phyloP scores from a whole-genome alignment of 1,140 invertebrate species.

The Diorhabda elongata region DNA sequence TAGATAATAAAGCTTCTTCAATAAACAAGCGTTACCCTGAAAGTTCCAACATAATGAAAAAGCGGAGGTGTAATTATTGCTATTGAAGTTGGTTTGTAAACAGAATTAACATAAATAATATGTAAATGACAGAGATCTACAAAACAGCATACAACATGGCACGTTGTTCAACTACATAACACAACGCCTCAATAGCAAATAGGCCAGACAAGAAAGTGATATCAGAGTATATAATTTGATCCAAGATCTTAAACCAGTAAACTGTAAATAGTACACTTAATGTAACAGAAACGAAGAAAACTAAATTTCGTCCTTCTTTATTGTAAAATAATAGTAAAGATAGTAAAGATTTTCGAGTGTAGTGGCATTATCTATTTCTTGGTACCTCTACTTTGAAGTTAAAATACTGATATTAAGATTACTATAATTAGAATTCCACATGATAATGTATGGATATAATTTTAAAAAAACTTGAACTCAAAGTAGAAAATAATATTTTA shows the following conservation, averaged over 20 bases:
- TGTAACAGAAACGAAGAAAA: background rate
- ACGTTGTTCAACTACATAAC: background rate
- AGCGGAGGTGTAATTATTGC: background rate
- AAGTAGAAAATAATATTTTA: no score
- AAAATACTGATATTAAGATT: no score
- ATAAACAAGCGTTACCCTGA: no score
- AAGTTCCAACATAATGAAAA: background rate
- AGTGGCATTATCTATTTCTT: no score
- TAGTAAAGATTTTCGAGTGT: no score
- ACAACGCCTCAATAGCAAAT: background rate
- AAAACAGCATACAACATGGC: background rate
- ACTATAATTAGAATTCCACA: no score
- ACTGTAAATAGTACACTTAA: background rate
- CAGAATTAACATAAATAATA: background rate
- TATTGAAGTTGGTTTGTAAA: conserved; percentile 2
- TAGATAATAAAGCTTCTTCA: no score
- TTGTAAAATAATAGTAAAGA: no score
- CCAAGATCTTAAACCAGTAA: background rate
- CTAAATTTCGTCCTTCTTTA: no score
- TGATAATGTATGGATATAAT: no score
- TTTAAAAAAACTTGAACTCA: no score
- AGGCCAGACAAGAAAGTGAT: background rate
- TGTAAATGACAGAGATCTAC: background rate
- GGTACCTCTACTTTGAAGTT: no score
- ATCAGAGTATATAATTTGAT: background rate